phyloP scores from a whole-genome alignment of 2,113 vertebrate species.

The Epinephelus cyanopodus region DNA sequence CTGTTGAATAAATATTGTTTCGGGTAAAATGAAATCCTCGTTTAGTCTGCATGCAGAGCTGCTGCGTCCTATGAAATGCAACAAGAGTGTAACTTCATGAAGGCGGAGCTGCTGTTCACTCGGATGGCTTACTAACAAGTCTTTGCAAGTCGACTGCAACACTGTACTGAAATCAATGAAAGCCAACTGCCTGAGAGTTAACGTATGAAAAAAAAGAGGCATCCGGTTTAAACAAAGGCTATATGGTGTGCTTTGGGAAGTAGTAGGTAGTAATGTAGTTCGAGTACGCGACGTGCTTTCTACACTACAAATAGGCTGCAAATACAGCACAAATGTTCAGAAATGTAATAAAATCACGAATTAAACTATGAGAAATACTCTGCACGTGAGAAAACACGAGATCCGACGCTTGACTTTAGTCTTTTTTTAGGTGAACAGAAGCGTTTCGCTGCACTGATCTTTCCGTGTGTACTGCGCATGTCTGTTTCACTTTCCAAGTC shows the following conservation, averaged over 20 bases:
- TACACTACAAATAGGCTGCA: not conserved
- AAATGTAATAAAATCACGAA: not conserved
- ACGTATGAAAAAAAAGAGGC: not conserved
- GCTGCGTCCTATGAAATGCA: not conserved
- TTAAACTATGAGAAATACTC: not conserved
- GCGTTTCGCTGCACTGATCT: slow-evolving; percentile 17
- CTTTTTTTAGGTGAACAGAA: slow-evolving; percentile 7
- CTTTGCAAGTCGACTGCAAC: not conserved
- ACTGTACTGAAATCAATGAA: not conserved
- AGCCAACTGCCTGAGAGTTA: not conserved
- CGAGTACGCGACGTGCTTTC: not conserved
- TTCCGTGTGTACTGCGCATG: slow-evolving; percentile 76
- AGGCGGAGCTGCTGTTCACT: not conserved
- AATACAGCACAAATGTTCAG: not conserved
- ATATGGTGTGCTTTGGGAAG: not conserved
- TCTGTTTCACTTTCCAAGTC: slow-evolving; percentile 74
- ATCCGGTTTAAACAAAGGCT: not conserved
- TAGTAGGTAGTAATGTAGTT: slow-evolving; percentile 1
- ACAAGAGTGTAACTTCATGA: not conserved
- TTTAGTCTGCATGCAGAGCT: not conserved
- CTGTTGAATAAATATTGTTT: not conserved
- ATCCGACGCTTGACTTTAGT: not conserved
- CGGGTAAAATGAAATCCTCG: not conserved
- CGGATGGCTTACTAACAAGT: not conserved
- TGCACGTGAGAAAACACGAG: not conserved